Evolutionary conservation across 2,113 vertebrate species (phyloP).

Genomic region (Odontesthes bonariensis): DNA sequence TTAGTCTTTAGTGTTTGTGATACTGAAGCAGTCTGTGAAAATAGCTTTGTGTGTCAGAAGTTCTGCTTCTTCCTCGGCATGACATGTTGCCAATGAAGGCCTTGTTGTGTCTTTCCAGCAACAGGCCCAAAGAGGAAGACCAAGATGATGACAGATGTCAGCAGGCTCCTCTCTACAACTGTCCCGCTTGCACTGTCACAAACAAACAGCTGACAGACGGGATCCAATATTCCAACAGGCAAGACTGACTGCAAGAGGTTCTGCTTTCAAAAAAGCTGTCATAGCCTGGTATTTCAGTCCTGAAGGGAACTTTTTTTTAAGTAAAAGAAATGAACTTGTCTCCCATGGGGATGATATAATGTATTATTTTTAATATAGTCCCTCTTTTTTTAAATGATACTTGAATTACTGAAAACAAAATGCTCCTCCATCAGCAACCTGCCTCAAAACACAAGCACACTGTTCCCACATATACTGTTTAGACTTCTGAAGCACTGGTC

Average conservation of each 20-base stretch:
- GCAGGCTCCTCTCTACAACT: conserved; percentile 43
- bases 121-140: conserved; percentile 74
- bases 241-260: conserved; percentile 50
- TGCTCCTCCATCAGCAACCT: neutral
- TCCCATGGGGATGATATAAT: conserved; percentile 24
- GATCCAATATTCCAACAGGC: conserved; percentile 58
- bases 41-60: conserved; percentile 34
- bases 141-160: conserved; percentile 72
- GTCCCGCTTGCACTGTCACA: conserved; percentile 51
- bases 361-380: neutral
- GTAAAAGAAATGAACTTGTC: conserved; percentile 12
- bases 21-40: conserved; percentile 51
- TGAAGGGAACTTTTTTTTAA: conserved; percentile 1
- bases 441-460: neutral
- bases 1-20: conserved; percentile 53
- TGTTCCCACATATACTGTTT: conserved; percentile 12
- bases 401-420: neutral
- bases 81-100: conserved; percentile 64
- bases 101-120: conserved; percentile 68
- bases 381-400: neutral
- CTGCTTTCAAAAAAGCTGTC: conserved; percentile 52
- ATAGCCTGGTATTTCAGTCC: conserved; percentile 8
- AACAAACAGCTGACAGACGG: conserved; percentile 68
- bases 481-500: conserved; percentile 37
- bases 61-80: conserved; percentile 41